phyloP scores from a whole-genome alignment of 2,888 invertebrate species.

The Hanleya hanleyi region DNA sequence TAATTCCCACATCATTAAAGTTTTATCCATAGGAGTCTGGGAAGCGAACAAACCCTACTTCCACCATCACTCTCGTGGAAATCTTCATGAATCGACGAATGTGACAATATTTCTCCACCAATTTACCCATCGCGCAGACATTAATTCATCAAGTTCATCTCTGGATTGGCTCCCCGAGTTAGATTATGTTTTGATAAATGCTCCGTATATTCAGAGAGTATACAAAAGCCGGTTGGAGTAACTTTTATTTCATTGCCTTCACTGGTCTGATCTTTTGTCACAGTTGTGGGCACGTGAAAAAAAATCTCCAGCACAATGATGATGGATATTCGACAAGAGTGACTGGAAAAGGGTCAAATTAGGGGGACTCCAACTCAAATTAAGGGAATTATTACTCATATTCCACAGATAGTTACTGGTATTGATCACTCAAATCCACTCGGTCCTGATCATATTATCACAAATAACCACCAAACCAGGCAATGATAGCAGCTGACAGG shows the following conservation, averaged over 20 bases:
- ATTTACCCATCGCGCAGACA: neutral
- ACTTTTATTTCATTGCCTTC: neutral
- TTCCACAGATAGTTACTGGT: too few species aligned
- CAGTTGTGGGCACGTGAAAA: too few species aligned
- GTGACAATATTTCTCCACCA: neutral
- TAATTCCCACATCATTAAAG: constrained; percentile 1
- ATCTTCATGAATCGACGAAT: neutral
- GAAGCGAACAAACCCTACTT: too few species aligned
- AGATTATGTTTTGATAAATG: neutral
- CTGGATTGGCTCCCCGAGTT: neutral
- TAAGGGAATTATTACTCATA: too few species aligned
- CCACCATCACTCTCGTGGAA: neutral
- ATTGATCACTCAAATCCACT: too few species aligned
- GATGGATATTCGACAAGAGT: neutral
- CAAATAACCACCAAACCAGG: too few species aligned
- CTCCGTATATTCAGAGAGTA: neutral
- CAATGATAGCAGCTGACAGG: too few species aligned
- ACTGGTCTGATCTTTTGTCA: neutral
- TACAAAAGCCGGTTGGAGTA: neutral
- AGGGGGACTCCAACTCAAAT: too few species aligned
- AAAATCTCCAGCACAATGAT: neutral
- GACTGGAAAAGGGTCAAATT: too few species aligned
- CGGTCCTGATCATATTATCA: too few species aligned
- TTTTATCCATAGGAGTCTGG: too few species aligned
- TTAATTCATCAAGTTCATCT: neutral